Evolutionary conservation across 2,888 invertebrate species (phyloP), one percentile per base, ranked within the genome.

Genomic region (Apocheima hispidaria): DNA sequence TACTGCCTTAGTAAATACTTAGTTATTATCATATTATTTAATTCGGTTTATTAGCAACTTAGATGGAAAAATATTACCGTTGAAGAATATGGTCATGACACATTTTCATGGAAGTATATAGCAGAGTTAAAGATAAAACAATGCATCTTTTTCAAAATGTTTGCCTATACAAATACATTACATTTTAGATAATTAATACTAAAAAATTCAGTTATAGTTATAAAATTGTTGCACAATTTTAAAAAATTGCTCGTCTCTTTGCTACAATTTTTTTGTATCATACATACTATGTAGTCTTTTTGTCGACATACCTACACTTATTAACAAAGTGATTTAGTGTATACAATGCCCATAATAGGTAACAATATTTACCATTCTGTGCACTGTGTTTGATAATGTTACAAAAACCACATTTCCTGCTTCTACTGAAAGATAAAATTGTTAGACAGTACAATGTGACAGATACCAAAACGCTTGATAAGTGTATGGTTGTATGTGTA

Each of bases 381-480:
- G 36, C n/a, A 23, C 21, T 40, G n/a, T 40, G n/a, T 41, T 41
- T 41, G 41, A 7, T 26, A 26, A 44, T 26, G 43, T 26, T 44
- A 16, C 1, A 44, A 44, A 28, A 44, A 44, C 26, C 43, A 44
- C 43, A 44, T 44, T 40, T 40, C 16, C 26, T 44, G 16, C 16
- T 16, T 26, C 4, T 6, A 2, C 16, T 26, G 9, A 26, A 26
- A 26, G 43, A 44, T 26, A 44, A 44, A 44, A 44, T 44, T 4
- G 10, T 0, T n/a, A 38, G 9, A 3, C 10, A 12, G 26, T 26
- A 12, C 20, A 28, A 26, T 5, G n/a, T 30, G 30, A 18, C 18
- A 18, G 10, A 18, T 30, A 10, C 2, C 10, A 28, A 18, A 10
- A 18, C 30, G 30, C 30, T 46, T 16, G 14, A 16, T 26, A 7